Conservation (phyloP, 2,113 vertebrate genomes). For the Lophura nycthemera region DNA sequence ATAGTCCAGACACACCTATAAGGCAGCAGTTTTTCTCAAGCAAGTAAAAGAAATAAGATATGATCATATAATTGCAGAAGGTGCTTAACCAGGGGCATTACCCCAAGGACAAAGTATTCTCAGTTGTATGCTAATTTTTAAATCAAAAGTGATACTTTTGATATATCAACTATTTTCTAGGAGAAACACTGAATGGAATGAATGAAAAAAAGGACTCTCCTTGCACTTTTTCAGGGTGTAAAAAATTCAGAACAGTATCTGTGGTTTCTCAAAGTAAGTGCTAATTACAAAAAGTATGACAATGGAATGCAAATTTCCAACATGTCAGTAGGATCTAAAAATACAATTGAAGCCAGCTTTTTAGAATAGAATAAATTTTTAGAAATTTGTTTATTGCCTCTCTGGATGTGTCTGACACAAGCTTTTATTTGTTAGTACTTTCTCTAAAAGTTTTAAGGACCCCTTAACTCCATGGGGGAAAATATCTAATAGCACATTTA, state of each 20-base stretch:
- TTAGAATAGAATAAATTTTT: background rate
- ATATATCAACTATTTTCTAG: background rate
- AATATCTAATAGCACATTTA: background rate
- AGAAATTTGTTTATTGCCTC: background rate
- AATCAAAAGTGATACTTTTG: background rate
- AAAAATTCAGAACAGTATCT: background rate
- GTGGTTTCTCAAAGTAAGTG: background rate
- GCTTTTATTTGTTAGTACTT: background rate
- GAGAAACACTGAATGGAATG: rapidly evolving
- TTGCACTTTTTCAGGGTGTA: background rate
- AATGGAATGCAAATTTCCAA: background rate
- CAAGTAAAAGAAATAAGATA: background rate
- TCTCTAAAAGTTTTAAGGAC: background rate
- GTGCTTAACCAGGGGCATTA: background rate
- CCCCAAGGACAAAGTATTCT: background rate
- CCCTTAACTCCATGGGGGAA: background rate
- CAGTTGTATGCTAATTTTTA: background rate
- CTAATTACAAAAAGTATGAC: background rate
- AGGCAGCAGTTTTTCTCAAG: background rate
- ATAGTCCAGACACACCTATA: background rate
- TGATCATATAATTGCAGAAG: background rate
- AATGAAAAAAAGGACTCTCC: background rate
- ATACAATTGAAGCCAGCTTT: background rate
- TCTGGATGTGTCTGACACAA: background rate
- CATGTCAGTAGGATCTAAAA: background rate